Evolutionary conservation across 2,797 vertebrate genomes (phyloP), one percentile per base, ranked within the genome.

Genomic region (Lacerta agilis): DNA sequence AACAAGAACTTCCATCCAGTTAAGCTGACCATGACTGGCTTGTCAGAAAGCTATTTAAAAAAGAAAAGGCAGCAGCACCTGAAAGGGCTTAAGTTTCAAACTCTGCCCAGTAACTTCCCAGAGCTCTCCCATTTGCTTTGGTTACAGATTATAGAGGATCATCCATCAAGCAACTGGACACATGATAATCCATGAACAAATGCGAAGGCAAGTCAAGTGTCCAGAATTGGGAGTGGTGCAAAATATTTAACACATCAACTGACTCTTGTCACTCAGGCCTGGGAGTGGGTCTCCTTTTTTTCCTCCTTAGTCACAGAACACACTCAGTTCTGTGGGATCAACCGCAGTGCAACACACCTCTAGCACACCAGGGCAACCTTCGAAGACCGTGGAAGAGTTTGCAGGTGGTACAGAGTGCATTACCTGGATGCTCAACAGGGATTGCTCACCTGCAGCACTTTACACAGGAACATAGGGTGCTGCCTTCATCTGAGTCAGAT

Each of bases 1-100:
- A 86, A 83, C 88, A 88, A 90, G 91, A 43, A 36, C 85, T 92
- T 93, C 89, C 79, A 93, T 25, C 83, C 88, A 88, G 89, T 91
- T 94, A 93, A 95, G 91, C 90, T 67, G 87, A 18, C 55, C 77
- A 11, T 2, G 76, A 91, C 85, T 87, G 77, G 45, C 89, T 88
- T 92, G 93, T 91, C 92, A 89, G 88, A 29, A 71, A 85, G 84
- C 87, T 89, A 89, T 18, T 83, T 43, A 15, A 43, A 18, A 64
- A 64, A 64, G 20, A 64, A 64, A 8, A 0, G 79, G 29, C 61
- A 91, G 23, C 43, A 83, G 9, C 85, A 92, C 90, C 86, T 92
- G 85, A 79, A 79, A 91, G 78, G 23, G 38, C 86, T 82, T 76
- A 29, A 86, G 36, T 86, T 85, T 88, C 85, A 79, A 90, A 86